Evolutionary conservation across 2,888 invertebrate genomes (phyloP), one percentile per base, ranked within the genome.

Genomic region (Cistogaster globosa): DNA sequence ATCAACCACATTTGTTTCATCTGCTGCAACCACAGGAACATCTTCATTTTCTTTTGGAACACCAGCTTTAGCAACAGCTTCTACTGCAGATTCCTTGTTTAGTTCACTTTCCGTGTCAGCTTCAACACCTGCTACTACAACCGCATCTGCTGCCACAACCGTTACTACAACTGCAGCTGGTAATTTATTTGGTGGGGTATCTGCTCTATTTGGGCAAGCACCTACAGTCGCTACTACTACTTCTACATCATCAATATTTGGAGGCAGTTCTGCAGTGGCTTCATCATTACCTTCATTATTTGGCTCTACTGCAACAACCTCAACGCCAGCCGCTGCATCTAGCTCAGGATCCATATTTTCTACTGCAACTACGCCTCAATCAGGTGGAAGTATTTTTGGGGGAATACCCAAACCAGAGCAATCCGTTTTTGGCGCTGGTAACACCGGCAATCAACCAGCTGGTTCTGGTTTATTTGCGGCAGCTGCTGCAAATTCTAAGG

Each of bases 371-470:
- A 62, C 87, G 1, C 32, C 86, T 12, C 62, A 62, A 9, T 76
- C 87, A 0, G 18, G 87, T 16, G 88, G 87, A 9, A 90, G 87
- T 60, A 87, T 91, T 32, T 92, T 92, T 67, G 90, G 90, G 2
- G 90, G 88, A 58, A 89, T 91, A 20, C 91, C 92, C 0, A 92
- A 92, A 83, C 90, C 92, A 3, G 91, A 91, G 36, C 88, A 88
- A 36, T 88, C 90, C 0, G 88, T 90, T 2, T 92, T 92, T 79
- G 90, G 88, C 2, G 38, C 57, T 12, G 67, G 86, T 6, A 42
- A 68, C 26, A 20, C 79, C 8, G 36, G 87, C 3, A 74, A 88
- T 16, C 87, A 88, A 20, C 75, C 89, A 26, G 79, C 89, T 53
- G 45, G 67, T 38, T 85, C 88, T 68, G 86, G 91, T 0, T 75